Conservation (phyloP, 92 coral and sea anemone species). For the Pocillopora meandrina region DNA sequence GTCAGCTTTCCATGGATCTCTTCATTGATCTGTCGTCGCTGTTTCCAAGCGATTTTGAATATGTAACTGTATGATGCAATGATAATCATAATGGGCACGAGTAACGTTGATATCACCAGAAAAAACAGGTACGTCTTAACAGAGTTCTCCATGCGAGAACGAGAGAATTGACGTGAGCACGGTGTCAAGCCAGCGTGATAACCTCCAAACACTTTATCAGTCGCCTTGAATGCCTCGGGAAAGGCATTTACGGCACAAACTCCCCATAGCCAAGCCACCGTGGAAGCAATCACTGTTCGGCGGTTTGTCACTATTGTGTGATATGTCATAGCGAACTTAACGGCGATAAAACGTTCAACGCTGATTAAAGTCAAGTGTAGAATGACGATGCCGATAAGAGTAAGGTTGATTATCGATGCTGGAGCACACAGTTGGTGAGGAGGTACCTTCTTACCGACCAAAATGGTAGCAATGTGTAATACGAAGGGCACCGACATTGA, state of each 20-base stretch:
- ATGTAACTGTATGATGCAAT: conserved; percentile 16
- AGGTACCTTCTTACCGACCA: neutral
- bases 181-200: neutral
- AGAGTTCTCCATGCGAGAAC: no score
- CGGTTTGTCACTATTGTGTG: conserved; percentile 26
- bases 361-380: conserved; percentile 34
- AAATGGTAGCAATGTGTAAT: neutral
- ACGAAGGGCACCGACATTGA: conserved; percentile 17
- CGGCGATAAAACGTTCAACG: conserved; percentile 36
- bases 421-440: neutral
- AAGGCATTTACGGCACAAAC: neutral
- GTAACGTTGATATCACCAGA: neutral
- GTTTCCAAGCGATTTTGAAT: conserved; percentile 1
- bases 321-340: conserved; percentile 35
- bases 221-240: neutral
- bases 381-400: conserved; percentile 11
- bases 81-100: conserved; percentile 18
- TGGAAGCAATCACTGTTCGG: conserved; percentile 16
- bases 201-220: neutral
- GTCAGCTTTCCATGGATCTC: neutral
- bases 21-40: conserved; percentile 10
- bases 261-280: conserved; percentile 35
- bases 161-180: neutral
- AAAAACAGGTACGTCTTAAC: neutral
- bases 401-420: neutral